Evolutionary conservation across 2,797 vertebrate genomes (phyloP).

Genomic region (Crotalus adamanteus): DNA sequence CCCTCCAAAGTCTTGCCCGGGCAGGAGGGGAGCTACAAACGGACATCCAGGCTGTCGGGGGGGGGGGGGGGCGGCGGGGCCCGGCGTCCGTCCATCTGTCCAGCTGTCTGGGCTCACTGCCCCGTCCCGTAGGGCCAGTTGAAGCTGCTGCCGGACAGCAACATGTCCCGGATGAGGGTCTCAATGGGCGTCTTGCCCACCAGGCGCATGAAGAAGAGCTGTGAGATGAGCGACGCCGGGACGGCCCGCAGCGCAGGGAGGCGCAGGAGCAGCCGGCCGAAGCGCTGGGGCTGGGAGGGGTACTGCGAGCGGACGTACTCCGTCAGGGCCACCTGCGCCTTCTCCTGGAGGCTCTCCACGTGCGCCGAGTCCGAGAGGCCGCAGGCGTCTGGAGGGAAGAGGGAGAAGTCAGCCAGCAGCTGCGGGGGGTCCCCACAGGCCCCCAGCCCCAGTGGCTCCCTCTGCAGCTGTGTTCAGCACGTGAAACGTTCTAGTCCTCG

Average conservation of each 20-base stretch:
- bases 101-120: constrained; percentile 70
- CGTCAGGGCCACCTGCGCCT: constrained; percentile 91
- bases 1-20: too few relatives aligned
- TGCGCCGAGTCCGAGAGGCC: constrained; percentile 89
- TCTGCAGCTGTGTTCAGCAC: not conserved
- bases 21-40: not conserved
- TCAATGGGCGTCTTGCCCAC: constrained; percentile 95
- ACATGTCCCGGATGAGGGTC: constrained; percentile 95
- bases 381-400: constrained; percentile 80
- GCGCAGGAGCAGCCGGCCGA: constrained; percentile 86
- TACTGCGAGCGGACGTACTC: constrained; percentile 91
- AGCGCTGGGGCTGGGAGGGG: constrained; percentile 88
- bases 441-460: not conserved
- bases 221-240: constrained; percentile 89
- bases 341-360: constrained; percentile 93
- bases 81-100: not conserved
- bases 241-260: constrained; percentile 88
- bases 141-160: constrained; percentile 92
- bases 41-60: not conserved
- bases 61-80: not conserved
- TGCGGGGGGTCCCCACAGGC: rapidly evolving
- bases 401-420: not conserved
- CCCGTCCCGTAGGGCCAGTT: constrained; percentile 91
- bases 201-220: constrained; percentile 95
- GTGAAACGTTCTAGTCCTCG: not conserved